Percentiles rank a stretch among this genome's conserved stretches.
Evolutionary conservation across 1,140 invertebrate genomes (phyloP).

Genomic region (Lepidurus arcticus): DNA sequence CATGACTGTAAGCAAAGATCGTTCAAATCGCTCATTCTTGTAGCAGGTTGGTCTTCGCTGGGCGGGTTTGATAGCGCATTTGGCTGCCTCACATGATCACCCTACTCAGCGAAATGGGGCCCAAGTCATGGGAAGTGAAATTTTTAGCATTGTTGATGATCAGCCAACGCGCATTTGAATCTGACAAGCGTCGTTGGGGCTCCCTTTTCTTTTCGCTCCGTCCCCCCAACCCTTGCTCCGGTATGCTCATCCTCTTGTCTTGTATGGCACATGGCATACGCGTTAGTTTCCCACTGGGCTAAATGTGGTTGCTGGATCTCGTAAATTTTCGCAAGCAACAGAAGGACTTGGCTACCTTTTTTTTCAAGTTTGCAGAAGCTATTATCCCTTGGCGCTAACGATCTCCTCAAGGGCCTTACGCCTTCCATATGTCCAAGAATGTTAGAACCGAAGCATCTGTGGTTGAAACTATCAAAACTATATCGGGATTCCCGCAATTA

Average conservation of each 20-base stretch:
- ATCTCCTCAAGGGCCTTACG: not conserved
- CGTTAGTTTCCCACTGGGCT: not conserved
- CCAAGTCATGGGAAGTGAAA: slow-evolving; percentile 14
- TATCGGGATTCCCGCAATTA: not conserved
- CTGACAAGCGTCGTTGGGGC: slow-evolving; percentile 7
- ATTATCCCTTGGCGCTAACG: not conserved
- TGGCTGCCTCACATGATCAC: slow-evolving; percentile 3
- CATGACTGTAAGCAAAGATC: not conserved
- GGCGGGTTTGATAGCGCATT: not conserved
- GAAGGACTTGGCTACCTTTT: not conserved
- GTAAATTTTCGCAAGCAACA: not conserved
- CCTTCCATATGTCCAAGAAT: slow-evolving; percentile 8
- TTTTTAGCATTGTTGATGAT: slow-evolving; percentile 15
- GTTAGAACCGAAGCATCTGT: too few relatives aligned
- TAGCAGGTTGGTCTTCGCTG: not conserved
- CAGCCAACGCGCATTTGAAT: not conserved
- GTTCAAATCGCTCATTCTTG: not conserved
- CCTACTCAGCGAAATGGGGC: not conserved
- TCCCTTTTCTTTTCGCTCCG: not conserved
- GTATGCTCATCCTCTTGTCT: not conserved
- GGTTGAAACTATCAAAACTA: not conserved
- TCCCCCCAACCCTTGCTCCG: too few relatives aligned
- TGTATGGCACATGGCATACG: not conserved
- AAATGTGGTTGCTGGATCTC: slow-evolving; percentile 1
- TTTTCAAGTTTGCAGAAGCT: not conserved